These are phyloP conservation scores for Ginglymostoma cirratum DNA, from an alignment of 2,113 vertebrate species.

Conservation along the genomic window DNA sequence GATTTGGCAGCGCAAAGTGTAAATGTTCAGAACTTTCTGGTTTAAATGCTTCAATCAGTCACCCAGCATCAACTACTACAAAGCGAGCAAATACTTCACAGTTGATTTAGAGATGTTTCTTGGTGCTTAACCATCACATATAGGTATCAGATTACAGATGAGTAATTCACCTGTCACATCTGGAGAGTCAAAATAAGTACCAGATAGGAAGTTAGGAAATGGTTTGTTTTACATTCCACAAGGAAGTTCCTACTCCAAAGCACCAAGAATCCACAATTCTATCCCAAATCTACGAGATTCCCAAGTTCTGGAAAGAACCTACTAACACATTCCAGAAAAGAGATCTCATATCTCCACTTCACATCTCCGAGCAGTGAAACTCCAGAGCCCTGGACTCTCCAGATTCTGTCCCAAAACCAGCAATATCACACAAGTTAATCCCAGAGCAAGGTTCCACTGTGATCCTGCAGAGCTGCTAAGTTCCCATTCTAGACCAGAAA, in stretches of 20 bases:
- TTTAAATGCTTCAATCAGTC: not conserved
- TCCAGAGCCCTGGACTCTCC: not conserved
- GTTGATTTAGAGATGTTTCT: not conserved
- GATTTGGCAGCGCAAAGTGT: not conserved
- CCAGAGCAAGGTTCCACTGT: not conserved
- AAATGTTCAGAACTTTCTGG: constrained; percentile 1
- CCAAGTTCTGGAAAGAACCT: not conserved
- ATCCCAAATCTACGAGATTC: not conserved
- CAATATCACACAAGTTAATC: too few relatives aligned
- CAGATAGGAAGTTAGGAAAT: not conserved
- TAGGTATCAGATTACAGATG: not conserved
- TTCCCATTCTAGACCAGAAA: not conserved
- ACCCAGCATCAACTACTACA: not conserved
- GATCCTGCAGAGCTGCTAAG: not conserved
- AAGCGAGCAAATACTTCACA: not conserved
- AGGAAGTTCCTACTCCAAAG: not conserved
- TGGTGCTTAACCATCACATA: not conserved
- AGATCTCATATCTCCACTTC: not conserved
- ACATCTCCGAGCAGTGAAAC: not conserved
- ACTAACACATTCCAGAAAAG: not conserved
- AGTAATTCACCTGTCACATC: not conserved
- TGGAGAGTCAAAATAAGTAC: not conserved
- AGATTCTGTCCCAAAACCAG: not conserved
- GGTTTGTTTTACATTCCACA: not conserved
- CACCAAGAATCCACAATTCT: not conserved